Evolutionary conservation across 53 echinoderm and acorn worm genomes (phyloP), one percentile per base, ranked within the genome.

Genomic region (Mesocentrotus franciscanus): DNA sequence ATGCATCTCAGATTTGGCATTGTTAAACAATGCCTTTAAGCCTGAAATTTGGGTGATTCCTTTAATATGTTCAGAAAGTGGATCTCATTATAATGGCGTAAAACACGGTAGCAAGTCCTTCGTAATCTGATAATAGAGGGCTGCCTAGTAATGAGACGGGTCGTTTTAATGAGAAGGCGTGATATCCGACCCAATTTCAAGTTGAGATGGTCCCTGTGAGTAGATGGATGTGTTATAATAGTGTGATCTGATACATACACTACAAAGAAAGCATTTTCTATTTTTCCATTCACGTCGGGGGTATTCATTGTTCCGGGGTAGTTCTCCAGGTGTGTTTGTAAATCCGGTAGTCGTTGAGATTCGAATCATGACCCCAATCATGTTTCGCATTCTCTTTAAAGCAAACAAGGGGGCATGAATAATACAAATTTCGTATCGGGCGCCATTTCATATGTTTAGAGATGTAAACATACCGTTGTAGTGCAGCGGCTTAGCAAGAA

Each of bases 121-220:
- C 29, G 26, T 87, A n/a, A 87, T 58, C 29, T n/a, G 26, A 87
- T 87, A 58, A 57, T 87, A 87, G 18, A 58, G 57, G 22, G n/a
- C 59, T 87, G 58, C 87, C 1, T 33, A 59, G 57, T 56, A 87
- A 87, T 84, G 84, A 56, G 87, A 13, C 57, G 13, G 27, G 56
- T 56, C 33, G 15, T 87, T 58, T 58, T 87, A 87, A 87, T 87
- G 87, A 87, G 87, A 58, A 87, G 58, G 87, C 87, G 87, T 58
- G 87, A 87, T 56, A 26, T n/a, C 29, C 9, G 17, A 13, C n/a
- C 11, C 59, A 59, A 87, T 58, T 27, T 87, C 87, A 87, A 57
- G 58, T 58, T 34, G 5, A 58, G 56, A 87, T 27, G 12, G 87
- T 87, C 3, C 27, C 0, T 7, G 18, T 39, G 81, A 39, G 16